These are phyloP conservation scores for Dendroctonus valens DNA, from an alignment of 1,140 invertebrate genomes.

Conservation along the genomic window DNA sequence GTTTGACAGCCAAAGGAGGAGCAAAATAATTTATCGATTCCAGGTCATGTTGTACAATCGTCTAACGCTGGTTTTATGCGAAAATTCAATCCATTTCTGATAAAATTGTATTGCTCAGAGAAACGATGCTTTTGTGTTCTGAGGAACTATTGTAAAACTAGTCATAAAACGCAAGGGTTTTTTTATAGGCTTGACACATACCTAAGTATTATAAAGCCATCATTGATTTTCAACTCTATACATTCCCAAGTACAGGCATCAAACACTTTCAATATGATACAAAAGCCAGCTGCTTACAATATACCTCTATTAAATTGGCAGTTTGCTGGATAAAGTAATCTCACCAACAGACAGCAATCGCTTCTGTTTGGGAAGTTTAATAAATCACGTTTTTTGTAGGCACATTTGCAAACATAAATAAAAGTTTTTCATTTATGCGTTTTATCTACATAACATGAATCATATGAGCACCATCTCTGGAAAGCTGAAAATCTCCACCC, in stretches of 20 bases:
- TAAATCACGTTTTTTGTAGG: background rate
- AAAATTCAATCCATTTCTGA: background rate
- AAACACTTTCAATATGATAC: no score
- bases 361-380: background rate
- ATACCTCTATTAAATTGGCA: no score
- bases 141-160: background rate
- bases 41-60: background rate
- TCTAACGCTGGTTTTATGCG: background rate
- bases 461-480: no score
- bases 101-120: background rate
- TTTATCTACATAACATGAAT: no score
- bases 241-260: no score
- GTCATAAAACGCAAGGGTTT: background rate
- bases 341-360: no score
- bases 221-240: no score
- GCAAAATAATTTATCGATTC: slow-evolving; percentile 23
- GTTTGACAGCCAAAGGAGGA: slow-evolving; percentile 32
- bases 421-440: no score
- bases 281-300: no score
- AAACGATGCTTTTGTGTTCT: background rate
- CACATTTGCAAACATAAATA: background rate
- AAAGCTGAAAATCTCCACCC: no score
- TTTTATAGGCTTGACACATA: background rate
- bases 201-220: background rate
- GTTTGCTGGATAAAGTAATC: no score